Evolutionary conservation across 2,797 vertebrate genomes (phyloP).

Genomic region (Agapornis canus): DNA sequence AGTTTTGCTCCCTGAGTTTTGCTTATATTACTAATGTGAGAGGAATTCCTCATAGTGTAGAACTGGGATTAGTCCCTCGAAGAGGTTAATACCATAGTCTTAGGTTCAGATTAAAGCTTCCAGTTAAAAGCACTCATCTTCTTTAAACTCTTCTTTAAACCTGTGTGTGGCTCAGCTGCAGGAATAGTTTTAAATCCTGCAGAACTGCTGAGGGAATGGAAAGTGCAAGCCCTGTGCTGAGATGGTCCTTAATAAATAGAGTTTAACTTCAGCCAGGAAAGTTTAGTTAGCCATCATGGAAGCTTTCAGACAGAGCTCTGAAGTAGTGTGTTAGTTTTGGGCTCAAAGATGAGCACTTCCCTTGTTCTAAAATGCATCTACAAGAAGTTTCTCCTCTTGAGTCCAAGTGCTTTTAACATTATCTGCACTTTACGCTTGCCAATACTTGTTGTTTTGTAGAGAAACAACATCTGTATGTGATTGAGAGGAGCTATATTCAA

Average conservation of each 20-base stretch:
- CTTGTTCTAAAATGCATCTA: not conserved
- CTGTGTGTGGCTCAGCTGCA: not conserved
- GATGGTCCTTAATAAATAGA: not conserved
- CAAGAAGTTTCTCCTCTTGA: not conserved
- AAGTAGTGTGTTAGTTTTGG: not conserved
- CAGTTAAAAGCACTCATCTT: not conserved
- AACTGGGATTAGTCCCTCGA: not conserved
- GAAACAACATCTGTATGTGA: conserved; percentile 23
- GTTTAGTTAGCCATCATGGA: not conserved
- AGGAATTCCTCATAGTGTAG: not conserved
- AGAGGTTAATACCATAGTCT: not conserved
- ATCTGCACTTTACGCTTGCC: conserved; percentile 12
- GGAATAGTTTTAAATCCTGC: not conserved
- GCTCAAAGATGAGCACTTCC: not conserved
- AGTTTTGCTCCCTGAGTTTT: not conserved
- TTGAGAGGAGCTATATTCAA: not conserved
- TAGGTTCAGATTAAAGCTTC: not conserved
- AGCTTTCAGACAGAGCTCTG: conserved; percentile 1
- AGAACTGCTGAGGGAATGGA: not conserved
- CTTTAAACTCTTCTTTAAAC: not conserved
- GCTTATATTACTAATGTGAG: not conserved
- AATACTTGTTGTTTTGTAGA: not conserved
- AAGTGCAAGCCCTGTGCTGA: not conserved
- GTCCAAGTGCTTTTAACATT: not conserved
- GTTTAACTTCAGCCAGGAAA: not conserved